A percentile compares a stretch with the other conserved stretches of the same genome.
Conservation (phyloP, 2,888 invertebrate species). For the Rotaria sp. region DNA sequence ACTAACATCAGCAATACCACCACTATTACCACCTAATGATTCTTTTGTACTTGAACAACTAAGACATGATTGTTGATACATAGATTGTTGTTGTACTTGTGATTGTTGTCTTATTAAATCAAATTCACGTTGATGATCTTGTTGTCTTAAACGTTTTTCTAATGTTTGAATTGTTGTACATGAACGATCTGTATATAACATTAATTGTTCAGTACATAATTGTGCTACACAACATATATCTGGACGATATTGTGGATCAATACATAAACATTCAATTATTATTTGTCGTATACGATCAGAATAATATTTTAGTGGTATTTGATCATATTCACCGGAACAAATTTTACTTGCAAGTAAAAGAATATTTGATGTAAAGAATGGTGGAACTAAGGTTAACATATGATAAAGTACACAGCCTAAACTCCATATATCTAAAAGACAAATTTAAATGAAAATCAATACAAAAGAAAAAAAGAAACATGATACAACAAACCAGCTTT, state of each 20-base stretch:
- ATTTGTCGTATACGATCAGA: conserved; percentile 19
- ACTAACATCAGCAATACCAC: background rate
- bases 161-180: conserved; percentile 22
- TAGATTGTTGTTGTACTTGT: background rate
- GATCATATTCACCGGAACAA: conserved; percentile 38
- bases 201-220: background rate
- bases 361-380: conserved; percentile 56
- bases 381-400: conserved; percentile 55
- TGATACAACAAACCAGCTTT: conserved; percentile 47
- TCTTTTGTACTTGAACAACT: conserved; percentile 26
- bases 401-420: conserved; percentile 57
- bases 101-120: background rate
- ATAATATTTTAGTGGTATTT: background rate
- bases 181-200: conserved; percentile 28
- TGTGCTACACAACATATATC: background rate
- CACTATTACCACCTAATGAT: background rate
- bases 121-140: conserved; percentile 8
- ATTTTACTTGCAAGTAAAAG: conserved; percentile 55
- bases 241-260: background rate
- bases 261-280: conserved; percentile 11
- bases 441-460: background rate
- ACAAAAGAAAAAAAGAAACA: background rate
- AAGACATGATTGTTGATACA: background rate
- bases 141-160: conserved; percentile 23
- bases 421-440: conserved; percentile 54